These are phyloP conservation scores for Alca torda DNA, from an alignment of 2,797 vertebrate genomes.

Conservation along the genomic window DNA sequence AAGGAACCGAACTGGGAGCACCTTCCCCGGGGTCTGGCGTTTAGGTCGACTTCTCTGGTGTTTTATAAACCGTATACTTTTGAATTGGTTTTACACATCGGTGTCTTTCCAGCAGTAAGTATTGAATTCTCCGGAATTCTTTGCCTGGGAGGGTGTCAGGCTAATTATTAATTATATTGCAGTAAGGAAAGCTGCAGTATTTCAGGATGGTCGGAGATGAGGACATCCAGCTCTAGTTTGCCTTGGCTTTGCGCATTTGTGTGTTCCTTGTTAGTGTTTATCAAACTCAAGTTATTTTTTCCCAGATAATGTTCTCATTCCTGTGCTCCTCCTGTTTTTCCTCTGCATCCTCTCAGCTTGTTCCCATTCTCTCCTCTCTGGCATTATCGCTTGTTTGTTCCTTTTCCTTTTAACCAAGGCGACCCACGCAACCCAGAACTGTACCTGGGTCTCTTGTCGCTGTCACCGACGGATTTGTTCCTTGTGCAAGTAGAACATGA, in stretches of 20 bases:
- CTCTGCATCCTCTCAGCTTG: not conserved
- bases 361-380: not conserved
- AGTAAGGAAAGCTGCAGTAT: not conserved
- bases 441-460: not conserved
- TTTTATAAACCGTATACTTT: not conserved
- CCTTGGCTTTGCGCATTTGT: not conserved
- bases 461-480: not conserved
- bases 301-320: not conserved
- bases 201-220: not conserved
- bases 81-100: not conserved
- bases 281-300: not conserved
- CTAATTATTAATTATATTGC: not conserved
- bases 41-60: not conserved
- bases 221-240: not conserved
- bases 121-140: not conserved
- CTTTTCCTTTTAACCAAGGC: not conserved
- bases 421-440: not conserved
- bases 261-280: not conserved
- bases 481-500: not conserved
- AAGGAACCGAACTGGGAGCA: not conserved
- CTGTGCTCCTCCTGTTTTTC: not conserved
- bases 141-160: not conserved
- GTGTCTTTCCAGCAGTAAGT: not conserved
- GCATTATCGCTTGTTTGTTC: not conserved
- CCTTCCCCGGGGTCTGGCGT: accelerated